Evolutionary conservation across 2,113 vertebrate genomes (phyloP), one percentile per base, ranked within the genome.

Genomic region (Hipposideros armiger): DNA sequence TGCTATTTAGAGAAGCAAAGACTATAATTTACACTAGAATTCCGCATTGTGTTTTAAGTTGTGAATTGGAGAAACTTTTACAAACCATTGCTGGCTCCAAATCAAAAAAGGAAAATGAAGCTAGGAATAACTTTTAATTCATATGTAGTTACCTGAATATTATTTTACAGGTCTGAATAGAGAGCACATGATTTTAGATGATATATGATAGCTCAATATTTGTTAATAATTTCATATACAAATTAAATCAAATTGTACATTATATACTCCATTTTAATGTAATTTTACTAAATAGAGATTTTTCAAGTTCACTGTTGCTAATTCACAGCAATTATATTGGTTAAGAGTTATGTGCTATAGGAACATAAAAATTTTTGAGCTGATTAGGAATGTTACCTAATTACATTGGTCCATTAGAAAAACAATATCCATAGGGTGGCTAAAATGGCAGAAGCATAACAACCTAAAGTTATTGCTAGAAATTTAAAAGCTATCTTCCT

Each of bases 321-420:
- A 92, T 73, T 32, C 73, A 88, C 54, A 83, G 36, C 69, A 50
- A 95, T 76, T 62, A 84, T 83, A 62, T 15, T 76, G 45, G 42
- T 52, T 72, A 45, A 80, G 36, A 20, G 67, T 87, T 88, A 85
- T 58, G 58, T 11, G 58, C 47, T 83, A 42, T 52, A 92, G 87
- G 40, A 92, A 83, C 58, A 86, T 20, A 73, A 70, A 74, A 70
- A 45, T 52, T 66, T 30, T 89, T 86, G 30, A 88, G 52, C 26
- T 85, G n/a, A 96, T 90, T 87, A 93, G 50, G 47, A 90, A 84
- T 90, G 93, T 91, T 94, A 85, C 95, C 54, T 73, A 95, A 90
- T 96, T 92, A 58, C 11, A 69, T 30, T 73, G 42, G 11, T 67
- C 28, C 67, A 47, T 96, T 95, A 52, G 81, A 92, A 93, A 62